Conservation (phyloP, 2,888 invertebrate species). For the Dexiosoma caninum region DNA sequence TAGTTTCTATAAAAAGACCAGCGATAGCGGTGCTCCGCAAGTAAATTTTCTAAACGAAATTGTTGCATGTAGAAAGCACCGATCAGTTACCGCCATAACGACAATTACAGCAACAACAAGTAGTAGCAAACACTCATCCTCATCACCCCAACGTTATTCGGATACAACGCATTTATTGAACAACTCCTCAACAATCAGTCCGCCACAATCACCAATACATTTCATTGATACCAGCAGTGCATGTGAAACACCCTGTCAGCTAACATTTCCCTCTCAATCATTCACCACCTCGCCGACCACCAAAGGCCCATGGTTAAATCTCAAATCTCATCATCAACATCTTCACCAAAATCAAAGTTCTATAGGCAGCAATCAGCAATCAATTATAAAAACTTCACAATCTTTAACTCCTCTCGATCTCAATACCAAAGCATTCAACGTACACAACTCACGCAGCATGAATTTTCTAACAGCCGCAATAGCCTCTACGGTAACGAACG, state of each 20-base stretch:
- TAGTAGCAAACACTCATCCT: conserved; percentile 52
- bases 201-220: conserved; percentile 41
- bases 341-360: conserved; percentile 8
- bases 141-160: conserved; percentile 50
- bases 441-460: conserved; percentile 77
- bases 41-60: conserved; percentile 71
- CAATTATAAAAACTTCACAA: conserved; percentile 76
- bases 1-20: conserved; percentile 66
- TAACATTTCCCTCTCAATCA: conserved; percentile 40
- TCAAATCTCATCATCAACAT: conserved; percentile 70
- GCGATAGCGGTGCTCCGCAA: conserved; percentile 68
- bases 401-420: conserved; percentile 74
- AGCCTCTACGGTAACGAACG: conserved; percentile 54
- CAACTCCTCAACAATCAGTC: conserved; percentile 21
- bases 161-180: conserved; percentile 58
- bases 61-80: conserved; percentile 67
- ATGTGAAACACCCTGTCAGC: conserved; percentile 56
- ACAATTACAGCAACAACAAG: conserved; percentile 43
- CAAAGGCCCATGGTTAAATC: conserved; percentile 35
- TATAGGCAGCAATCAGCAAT: conserved; percentile 71
- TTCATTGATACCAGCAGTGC: conserved; percentile 26
- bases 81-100: conserved; percentile 67
- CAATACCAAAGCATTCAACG: conserved; percentile 69
- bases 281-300: conserved; percentile 47
- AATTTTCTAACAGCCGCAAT: conserved; percentile 70